phyloP scores from a whole-genome alignment of 2,113 vertebrate genomes.

The Vireo altiloquus region DNA sequence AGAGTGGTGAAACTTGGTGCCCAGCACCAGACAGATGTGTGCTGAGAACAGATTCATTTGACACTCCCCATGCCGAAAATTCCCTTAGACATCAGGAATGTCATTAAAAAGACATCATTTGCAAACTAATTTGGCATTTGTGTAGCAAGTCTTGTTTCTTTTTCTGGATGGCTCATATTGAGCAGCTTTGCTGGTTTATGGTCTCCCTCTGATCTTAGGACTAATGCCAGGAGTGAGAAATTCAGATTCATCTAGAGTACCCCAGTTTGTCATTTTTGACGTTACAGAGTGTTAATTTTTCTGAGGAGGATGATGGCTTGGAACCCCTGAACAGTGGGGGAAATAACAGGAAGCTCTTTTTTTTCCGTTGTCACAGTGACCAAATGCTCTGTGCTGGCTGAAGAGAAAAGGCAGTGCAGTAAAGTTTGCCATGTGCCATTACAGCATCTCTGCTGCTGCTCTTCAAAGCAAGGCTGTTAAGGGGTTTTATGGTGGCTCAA shows the following conservation, averaged over 20 bases:
- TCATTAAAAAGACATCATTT: neutral
- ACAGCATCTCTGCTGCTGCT: slow-evolving; percentile 19
- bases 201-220: neutral
- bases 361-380: neutral
- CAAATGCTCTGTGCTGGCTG: neutral
- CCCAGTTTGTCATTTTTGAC: neutral
- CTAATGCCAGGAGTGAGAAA: neutral
- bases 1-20: neutral
- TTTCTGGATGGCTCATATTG: neutral
- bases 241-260: neutral
- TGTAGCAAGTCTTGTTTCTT: neutral
- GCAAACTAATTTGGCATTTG: neutral
- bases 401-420: neutral
- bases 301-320: neutral
- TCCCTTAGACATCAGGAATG: neutral
- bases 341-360: neutral
- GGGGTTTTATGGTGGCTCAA: neutral
- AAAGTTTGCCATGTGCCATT: neutral
- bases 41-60: neutral
- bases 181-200: neutral
- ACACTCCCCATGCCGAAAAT: neutral
- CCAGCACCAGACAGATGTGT: neutral
- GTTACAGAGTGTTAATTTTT: neutral
- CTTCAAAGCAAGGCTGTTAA: slow-evolving; percentile 21
- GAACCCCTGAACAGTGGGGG: neutral